These are phyloP conservation scores for Astropecten irregularis DNA, from an alignment of 53 echinoderm and acorn worm species.

Conservation along the genomic window DNA sequence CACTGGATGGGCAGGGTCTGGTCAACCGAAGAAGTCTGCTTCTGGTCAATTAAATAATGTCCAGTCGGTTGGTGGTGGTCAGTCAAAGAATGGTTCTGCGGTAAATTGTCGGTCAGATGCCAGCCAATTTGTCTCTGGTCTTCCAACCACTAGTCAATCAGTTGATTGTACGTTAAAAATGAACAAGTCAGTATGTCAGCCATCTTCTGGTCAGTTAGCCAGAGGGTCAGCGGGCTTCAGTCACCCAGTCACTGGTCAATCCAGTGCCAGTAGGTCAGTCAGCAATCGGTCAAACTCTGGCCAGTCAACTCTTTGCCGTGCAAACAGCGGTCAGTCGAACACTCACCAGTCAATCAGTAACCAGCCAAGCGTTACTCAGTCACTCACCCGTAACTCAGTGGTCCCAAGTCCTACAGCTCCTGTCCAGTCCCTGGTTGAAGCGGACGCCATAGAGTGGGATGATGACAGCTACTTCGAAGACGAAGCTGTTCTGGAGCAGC, in stretches of 20 bases:
- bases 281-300: neutral
- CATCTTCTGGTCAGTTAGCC: neutral
- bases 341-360: neutral
- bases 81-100: neutral
- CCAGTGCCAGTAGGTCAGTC: neutral
- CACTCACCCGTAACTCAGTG: neutral
- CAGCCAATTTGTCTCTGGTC: neutral
- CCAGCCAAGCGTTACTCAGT: neutral
- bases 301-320: neutral
- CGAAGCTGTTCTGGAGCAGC: slow-evolving; percentile 7
- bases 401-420: neutral
- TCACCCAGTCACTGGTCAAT: neutral
- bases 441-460: slow-evolving; percentile 11
- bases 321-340: neutral
- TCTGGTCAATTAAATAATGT: neutral
- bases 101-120: neutral
- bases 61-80: neutral
- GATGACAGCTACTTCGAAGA: slow-evolving; percentile 30
- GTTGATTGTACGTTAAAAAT: neutral
- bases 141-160: neutral
- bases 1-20: neutral
- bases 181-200: neutral
- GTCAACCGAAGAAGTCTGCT: neutral
- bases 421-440: neutral
- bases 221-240: neutral